A percentile compares a stretch with the other conserved stretches of the same genome.
Evolutionary conservation across 2,113 vertebrate genomes (phyloP).

Genomic region (Scopus umbretta): DNA sequence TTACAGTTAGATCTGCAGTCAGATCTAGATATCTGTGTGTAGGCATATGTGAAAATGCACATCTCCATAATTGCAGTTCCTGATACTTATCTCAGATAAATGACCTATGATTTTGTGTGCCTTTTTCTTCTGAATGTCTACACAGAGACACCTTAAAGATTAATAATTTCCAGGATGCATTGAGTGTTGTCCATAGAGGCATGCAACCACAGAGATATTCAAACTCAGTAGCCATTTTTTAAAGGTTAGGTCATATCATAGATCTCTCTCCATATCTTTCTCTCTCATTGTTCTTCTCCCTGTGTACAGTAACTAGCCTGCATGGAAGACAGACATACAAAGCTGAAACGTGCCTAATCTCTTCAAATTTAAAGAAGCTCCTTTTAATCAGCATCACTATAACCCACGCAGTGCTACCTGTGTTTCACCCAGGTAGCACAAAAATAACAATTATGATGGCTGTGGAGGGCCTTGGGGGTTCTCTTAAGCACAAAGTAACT

Average conservation of each 20-base stretch:
- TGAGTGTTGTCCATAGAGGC: not conserved
- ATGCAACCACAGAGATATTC: not conserved
- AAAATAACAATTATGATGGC: not conserved
- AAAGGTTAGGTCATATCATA: constrained; percentile 16
- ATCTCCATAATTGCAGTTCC: not conserved
- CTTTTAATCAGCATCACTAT: not conserved
- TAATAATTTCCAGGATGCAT: not conserved
- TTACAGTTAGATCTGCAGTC: not conserved
- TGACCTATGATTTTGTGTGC: not conserved
- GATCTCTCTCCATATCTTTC: not conserved
- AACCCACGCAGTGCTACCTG: not conserved
- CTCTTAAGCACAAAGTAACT: not conserved
- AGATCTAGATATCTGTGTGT: not conserved
- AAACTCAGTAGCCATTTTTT: not conserved
- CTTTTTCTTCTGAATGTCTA: not conserved
- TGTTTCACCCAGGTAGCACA: not conserved
- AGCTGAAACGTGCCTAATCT: not conserved
- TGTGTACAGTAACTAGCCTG: not conserved
- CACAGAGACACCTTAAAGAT: not conserved
- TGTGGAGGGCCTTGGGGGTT: not conserved
- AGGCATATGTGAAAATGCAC: not conserved
- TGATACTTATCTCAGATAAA: not conserved
- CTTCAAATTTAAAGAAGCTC: not conserved
- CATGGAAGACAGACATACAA: not conserved
- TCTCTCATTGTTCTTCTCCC: not conserved